Conservation (phyloP, 2,113 vertebrate genomes). For the Zingel zingel region DNA sequence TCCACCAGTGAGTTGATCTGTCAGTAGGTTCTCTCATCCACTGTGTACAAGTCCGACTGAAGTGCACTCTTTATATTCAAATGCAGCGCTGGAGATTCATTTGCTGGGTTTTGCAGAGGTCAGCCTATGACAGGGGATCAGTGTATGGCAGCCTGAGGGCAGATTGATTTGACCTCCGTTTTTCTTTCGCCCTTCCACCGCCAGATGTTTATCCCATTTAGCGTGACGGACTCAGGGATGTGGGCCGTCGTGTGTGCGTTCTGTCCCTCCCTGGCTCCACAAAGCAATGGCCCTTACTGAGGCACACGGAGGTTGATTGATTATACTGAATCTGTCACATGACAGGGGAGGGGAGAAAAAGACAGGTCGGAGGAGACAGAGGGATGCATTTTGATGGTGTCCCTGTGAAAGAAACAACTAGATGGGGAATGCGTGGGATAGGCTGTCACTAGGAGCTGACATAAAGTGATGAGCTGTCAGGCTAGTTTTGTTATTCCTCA, state of each 20-base stretch:
- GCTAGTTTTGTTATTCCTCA: conserved; percentile 70
- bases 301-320: conserved; percentile 70
- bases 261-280: conserved; percentile 48
- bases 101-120: conserved; percentile 57
- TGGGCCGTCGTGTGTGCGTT: conserved; percentile 12
- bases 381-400: conserved; percentile 71
- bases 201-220: conserved; percentile 74
- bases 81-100: conserved; percentile 61
- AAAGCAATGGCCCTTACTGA: conserved; percentile 47
- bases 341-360: conserved; percentile 49
- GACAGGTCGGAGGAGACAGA: conserved; percentile 48
- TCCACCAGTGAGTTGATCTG: conserved; percentile 13
- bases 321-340: conserved; percentile 72
- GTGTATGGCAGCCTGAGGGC: conserved; percentile 67
- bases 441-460: conserved; percentile 65
- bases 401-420: conserved; percentile 62
- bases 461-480: conserved; percentile 73
- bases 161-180: conserved; percentile 75
- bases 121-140: conserved; percentile 72
- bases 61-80: conserved; percentile 59
- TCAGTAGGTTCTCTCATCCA: neutral
- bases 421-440: conserved; percentile 45
- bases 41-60: conserved; percentile 11
- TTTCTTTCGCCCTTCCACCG: conserved; percentile 48
- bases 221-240: conserved; percentile 58